A percentile compares a stretch with the other conserved stretches of the same genome.
phyloP scores from a whole-genome alignment of 2,888 invertebrate genomes.

The Oeneis ivallda region DNA sequence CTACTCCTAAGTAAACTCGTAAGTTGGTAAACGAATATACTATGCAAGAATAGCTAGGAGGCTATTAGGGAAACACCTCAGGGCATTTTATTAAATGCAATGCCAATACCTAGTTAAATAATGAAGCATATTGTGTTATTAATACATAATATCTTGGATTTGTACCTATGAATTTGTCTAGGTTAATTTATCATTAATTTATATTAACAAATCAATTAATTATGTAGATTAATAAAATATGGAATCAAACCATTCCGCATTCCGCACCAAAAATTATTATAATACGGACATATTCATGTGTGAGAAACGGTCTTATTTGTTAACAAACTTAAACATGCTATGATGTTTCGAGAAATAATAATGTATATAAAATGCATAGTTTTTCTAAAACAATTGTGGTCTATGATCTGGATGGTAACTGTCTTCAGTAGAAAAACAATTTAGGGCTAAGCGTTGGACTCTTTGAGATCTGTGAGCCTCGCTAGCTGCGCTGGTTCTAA shows the following conservation, averaged over 20 bases:
- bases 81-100: background rate
- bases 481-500: slow-evolving; percentile 94
- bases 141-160: too few relatives aligned
- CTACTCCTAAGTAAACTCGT: too few relatives aligned
- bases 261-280: too few relatives aligned
- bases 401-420: slow-evolving; percentile 9
- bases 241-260: too few relatives aligned
- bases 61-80: background rate
- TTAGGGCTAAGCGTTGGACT: slow-evolving; percentile 90
- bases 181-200: too few relatives aligned
- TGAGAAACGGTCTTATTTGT: slow-evolving; percentile 45
- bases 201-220: too few relatives aligned
- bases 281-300: slow-evolving; percentile 12
- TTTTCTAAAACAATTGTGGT: slow-evolving; percentile 21
- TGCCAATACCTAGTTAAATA: too few relatives aligned
- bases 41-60: background rate
- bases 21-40: background rate
- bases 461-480: slow-evolving; percentile 92
- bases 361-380: slow-evolving; percentile 20
- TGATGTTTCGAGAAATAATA: slow-evolving; percentile 22
- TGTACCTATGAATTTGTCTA: too few relatives aligned
- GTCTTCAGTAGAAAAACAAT: slow-evolving; percentile 29
- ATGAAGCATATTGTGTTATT: too few relatives aligned
- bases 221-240: too few relatives aligned
- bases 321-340: slow-evolving; percentile 9